These are phyloP conservation scores for Stomorhina lunata DNA, from an alignment of 2,888 invertebrate genomes.

Conservation along the genomic window DNA sequence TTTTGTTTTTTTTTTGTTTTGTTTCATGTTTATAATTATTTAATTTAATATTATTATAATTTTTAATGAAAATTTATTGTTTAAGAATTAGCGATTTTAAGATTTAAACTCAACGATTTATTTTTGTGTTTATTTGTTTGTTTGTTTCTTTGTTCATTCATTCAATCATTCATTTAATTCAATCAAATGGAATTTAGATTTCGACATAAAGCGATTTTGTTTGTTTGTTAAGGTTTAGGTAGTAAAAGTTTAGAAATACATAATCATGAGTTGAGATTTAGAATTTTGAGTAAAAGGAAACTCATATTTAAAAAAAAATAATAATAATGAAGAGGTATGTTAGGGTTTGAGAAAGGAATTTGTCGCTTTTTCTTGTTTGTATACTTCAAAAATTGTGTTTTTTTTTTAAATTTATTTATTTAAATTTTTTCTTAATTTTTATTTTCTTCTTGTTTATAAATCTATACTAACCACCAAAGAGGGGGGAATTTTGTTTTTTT, in stretches of 20 bases:
- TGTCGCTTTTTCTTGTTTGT: background rate
- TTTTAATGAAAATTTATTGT: slow-evolving; percentile 62
- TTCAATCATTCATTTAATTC: too few relatives aligned
- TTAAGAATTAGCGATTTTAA: slow-evolving; percentile 43
- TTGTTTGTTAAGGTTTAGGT: background rate
- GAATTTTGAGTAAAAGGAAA: too few relatives aligned
- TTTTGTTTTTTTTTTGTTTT: slow-evolving; percentile 67
- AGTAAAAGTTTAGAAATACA: too few relatives aligned
- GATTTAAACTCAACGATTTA: slow-evolving; percentile 37
- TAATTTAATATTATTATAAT: slow-evolving; percentile 65
- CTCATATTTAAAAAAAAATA: too few relatives aligned
- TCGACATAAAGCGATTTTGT: slow-evolving; percentile 26
- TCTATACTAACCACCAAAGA: slow-evolving; percentile 55
- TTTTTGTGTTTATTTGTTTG: slow-evolving; percentile 28
- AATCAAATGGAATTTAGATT: slow-evolving; percentile 26
- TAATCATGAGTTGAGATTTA: too few relatives aligned
- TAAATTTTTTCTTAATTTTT: slow-evolving; percentile 6
- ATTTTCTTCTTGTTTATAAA: slow-evolving; percentile 28
- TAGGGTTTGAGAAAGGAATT: slow-evolving; percentile 43
- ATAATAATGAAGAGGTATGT: slow-evolving; percentile 56
- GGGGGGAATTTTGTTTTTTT: slow-evolving; percentile 26
- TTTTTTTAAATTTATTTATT: background rate
- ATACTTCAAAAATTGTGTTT: slow-evolving; percentile 20
- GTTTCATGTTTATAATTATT: slow-evolving; percentile 61
- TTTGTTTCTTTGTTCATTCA: background rate